Percentiles rank a stretch among this genome's conserved stretches.
These are phyloP conservation scores for Thalpophila matura DNA, from an alignment of 2,888 invertebrate genomes.

Conservation along the genomic window DNA sequence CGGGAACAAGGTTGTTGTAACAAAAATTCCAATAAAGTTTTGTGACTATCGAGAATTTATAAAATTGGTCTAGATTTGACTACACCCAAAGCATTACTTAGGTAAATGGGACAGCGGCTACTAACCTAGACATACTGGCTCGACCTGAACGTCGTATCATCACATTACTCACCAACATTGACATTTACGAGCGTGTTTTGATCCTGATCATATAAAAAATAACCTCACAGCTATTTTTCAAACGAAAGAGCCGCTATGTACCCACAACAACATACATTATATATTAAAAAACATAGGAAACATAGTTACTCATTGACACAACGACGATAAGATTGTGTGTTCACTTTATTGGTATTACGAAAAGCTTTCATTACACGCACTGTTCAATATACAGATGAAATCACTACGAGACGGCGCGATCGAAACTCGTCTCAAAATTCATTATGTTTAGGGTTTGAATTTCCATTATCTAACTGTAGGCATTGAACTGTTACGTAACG, in stretches of 20 bases:
- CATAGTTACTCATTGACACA: conserved; percentile 61
- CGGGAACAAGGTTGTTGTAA: conserved; percentile 58
- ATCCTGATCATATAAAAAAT: conserved; percentile 43
- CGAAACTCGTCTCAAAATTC: conserved; percentile 66
- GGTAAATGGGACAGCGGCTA: conserved; percentile 39
- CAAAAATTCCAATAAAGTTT: conserved; percentile 60
- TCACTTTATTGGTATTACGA: conserved; percentile 73
- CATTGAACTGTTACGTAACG: conserved; percentile 82
- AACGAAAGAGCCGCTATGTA: conserved; percentile 37
- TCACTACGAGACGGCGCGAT: conserved; percentile 56
- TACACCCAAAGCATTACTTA: conserved; percentile 39
- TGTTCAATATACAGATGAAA: conserved; percentile 72
- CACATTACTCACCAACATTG: conserved; percentile 65
- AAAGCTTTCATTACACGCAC: conserved; percentile 76
- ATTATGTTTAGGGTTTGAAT: conserved; percentile 67
- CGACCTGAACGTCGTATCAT: conserved; percentile 53
- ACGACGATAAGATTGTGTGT: conserved; percentile 69
- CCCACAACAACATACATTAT: conserved; percentile 36
- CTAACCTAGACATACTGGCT: conserved; percentile 41
- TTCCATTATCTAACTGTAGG: conserved; percentile 69
- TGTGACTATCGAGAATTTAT: conserved; percentile 54
- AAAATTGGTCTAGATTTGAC: conserved; percentile 41
- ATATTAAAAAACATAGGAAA: conserved; percentile 49
- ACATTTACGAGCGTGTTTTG: conserved; percentile 70
- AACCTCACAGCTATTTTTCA: conserved; percentile 25